Base-by-base conservation (phyloP, 2,888 invertebrate species). In the Melanargia galathea region DNA sequence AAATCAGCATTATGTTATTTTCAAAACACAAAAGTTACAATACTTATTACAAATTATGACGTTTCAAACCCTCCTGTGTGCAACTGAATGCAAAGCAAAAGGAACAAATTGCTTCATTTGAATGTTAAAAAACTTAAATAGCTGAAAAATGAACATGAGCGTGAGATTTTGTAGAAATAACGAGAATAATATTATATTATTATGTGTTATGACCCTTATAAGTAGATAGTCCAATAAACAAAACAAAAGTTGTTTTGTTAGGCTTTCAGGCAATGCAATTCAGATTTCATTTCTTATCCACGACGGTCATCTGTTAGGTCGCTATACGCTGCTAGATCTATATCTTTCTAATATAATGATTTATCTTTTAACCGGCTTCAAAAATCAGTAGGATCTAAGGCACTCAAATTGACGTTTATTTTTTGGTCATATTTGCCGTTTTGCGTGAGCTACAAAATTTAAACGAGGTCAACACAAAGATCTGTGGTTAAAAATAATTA, bases 251-350 rank as follows among this genome's bases (percentile, higher is more conserved):
- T 46, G 33, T 46, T 45, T 20, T 45, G 13, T 46, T 52, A 35
- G 52, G 20, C 35, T 48, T 58, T 58, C 24, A 58, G 58, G 16
- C 35, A 35, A 58, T 24, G 13, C 35, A 48, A 35, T 48, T 46
- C 11, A 24, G 10, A 38, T 46, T 38, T 48, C 16, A 35, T 35
- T 48, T 13, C 48, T 49, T 58, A 58, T 58, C 58, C 22, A 48
- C 24, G 35, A 58, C 38, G 38, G 48, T 48, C 38, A 58, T 58
- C 48, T 58, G 16, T 57, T 16, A 26, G 30, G 51, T 18, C 2
- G n/a, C n/a, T 43, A 13, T 45, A 33, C 26, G 43, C 5, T 43
- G 16, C 18, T 55, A 43, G 26, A 55, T 55, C 2, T 8, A 16
- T 16, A 20, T 11, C 18, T 16, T 18, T 51, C 11, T 20, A 3